Evolutionary conservation across 2,888 invertebrate genomes (phyloP).

Genomic region (Nomada ferruginata): DNA sequence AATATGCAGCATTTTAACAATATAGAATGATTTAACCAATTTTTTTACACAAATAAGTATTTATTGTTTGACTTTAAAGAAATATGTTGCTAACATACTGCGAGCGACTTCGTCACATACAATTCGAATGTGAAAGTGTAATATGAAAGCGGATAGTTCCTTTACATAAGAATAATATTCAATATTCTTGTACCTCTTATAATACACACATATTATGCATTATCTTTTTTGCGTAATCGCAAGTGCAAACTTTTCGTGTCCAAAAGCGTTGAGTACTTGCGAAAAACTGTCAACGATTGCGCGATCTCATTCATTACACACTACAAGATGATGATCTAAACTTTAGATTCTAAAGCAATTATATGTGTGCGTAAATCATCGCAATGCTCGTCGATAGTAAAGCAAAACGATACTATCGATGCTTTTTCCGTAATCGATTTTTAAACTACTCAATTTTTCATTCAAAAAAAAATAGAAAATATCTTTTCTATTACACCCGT

Average conservation of each 20-base stretch:
- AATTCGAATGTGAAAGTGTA: conserved; percentile 25
- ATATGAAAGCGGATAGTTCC: conserved; percentile 43
- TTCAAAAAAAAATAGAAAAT: not conserved
- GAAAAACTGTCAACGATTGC: conserved; percentile 59
- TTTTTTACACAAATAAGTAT: not conserved
- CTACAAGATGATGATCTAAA: conserved; percentile 33
- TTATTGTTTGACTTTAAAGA: conserved; percentile 24
- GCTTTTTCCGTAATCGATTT: not conserved
- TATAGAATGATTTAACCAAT: not conserved
- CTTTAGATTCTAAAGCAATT: conserved; percentile 12
- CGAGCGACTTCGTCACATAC: not conserved
- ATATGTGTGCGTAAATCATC: conserved; percentile 7
- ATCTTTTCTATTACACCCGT: not conserved
- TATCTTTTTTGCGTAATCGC: conserved; percentile 25
- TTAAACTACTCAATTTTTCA: not conserved
- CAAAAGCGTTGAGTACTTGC: conserved; percentile 25
- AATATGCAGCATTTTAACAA: not conserved
- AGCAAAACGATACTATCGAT: conserved; percentile 27
- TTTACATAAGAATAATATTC: conserved; percentile 28
- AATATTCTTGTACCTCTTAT: conserved; percentile 28
- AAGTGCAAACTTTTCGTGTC: conserved; percentile 5
- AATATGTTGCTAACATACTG: conserved; percentile 28
- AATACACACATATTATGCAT: not conserved
- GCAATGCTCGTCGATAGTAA: conserved; percentile 24
- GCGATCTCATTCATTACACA: conserved; percentile 44